These are phyloP conservation scores for Armadillidium nasatum DNA, from an alignment of 1,140 invertebrate genomes.

Conservation along the genomic window DNA sequence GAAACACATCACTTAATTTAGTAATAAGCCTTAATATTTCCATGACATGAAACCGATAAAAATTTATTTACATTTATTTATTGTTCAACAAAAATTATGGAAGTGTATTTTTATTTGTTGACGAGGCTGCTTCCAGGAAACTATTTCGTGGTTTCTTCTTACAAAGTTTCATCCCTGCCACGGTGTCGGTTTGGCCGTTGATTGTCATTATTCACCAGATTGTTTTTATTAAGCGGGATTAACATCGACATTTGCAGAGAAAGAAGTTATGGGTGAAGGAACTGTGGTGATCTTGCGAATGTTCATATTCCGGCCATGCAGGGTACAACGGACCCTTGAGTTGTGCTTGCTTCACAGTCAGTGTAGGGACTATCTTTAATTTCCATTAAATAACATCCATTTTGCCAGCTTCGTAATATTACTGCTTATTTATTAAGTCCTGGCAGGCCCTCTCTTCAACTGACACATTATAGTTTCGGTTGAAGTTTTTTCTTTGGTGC, in stretches of 20 bases:
- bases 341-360: constrained; percentile 44
- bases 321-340: constrained; percentile 44
- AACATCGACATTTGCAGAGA: constrained; percentile 41
- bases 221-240: constrained; percentile 42
- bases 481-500: constrained; percentile 1
- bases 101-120: background rate
- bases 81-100: background rate
- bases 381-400: constrained; percentile 36
- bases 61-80: background rate
- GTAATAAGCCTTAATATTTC: constrained; percentile 5
- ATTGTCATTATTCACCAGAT: constrained; percentile 42
- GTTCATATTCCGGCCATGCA: constrained; percentile 42
- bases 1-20: constrained; percentile 4
- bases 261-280: constrained; percentile 37
- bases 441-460: constrained; percentile 22
- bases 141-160: background rate
- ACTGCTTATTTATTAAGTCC: constrained; percentile 38
- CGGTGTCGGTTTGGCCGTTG: background rate
- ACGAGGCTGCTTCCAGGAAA: background rate
- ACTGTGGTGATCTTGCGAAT: constrained; percentile 34
- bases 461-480: background rate
- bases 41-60: background rate
- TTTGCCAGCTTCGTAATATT: constrained; percentile 40
- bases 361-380: constrained; percentile 38
- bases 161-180: constrained; percentile 9